These are phyloP conservation scores for Eucera pruinosa DNA, from an alignment of 2,888 invertebrate genomes.

Conservation along the genomic window DNA sequence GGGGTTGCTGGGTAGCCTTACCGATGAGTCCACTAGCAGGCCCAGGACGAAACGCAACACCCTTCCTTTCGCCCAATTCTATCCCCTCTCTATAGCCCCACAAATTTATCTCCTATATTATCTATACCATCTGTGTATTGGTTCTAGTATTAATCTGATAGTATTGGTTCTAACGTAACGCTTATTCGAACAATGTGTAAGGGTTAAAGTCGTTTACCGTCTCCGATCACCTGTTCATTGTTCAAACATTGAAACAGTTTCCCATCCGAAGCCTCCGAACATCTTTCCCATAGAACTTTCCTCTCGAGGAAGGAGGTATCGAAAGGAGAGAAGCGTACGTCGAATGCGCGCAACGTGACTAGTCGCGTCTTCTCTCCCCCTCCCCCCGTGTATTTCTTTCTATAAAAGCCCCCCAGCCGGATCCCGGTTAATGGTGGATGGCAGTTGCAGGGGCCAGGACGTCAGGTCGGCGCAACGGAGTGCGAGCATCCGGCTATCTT, in stretches of 20 bases:
- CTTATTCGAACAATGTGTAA: too few relatives aligned
- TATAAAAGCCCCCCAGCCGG: slow-evolving; percentile 50
- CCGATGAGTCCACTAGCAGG: too few relatives aligned
- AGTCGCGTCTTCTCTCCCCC: slow-evolving; percentile 52
- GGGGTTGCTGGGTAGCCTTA: too few relatives aligned
- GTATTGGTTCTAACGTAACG: too few relatives aligned
- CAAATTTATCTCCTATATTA: too few relatives aligned
- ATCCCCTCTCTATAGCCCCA: too few relatives aligned
- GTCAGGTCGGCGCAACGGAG: slow-evolving; percentile 75
- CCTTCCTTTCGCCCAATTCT: too few relatives aligned
- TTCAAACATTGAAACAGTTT: background rate
- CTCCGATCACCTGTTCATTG: background rate
- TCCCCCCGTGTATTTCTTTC: slow-evolving; percentile 39
- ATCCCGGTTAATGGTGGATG: slow-evolving; percentile 78
- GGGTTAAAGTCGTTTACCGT: too few relatives aligned
- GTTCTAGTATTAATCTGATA: too few relatives aligned
- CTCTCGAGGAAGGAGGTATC: slow-evolving; percentile 2
- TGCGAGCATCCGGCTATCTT: slow-evolving; percentile 81
- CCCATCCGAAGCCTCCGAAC: background rate
- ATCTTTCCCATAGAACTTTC: slow-evolving; percentile 1
- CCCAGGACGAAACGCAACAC: too few relatives aligned
- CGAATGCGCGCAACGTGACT: slow-evolving; percentile 60
- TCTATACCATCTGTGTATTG: too few relatives aligned
- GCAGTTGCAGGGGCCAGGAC: slow-evolving; percentile 73
- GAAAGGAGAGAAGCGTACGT: slow-evolving; percentile 39